A percentile compares a stretch with the other conserved stretches of the same genome.
These are phyloP conservation scores for Anticlea derivata DNA, from an alignment of 2,888 invertebrate genomes.

Conservation along the genomic window DNA sequence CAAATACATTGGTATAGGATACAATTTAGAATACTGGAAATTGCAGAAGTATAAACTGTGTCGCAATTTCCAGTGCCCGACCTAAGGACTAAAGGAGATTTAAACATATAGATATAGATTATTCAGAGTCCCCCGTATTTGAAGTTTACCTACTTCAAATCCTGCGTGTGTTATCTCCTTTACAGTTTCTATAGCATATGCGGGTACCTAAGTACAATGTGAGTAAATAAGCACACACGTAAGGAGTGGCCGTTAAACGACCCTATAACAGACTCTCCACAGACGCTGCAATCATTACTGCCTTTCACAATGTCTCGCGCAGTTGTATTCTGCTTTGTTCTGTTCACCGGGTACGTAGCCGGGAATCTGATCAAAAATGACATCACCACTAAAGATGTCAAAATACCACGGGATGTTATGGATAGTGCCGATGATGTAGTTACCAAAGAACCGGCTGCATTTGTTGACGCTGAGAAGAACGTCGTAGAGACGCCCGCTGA, in stretches of 20 bases:
- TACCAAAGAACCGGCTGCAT: background rate
- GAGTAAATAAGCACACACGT: constrained; percentile 9
- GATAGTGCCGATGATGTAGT: background rate
- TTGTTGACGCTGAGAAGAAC: constrained; percentile 29
- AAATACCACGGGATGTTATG: constrained; percentile 25
- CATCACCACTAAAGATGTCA: constrained; percentile 33
- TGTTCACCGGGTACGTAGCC: constrained; percentile 42
- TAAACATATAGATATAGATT: no score
- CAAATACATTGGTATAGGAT: no score
- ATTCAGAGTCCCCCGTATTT: constrained; percentile 1
- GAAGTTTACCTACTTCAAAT: constrained; percentile 9
- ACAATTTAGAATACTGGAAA: no score
- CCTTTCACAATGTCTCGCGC: constrained; percentile 36
- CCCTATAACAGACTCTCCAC: constrained; percentile 29
- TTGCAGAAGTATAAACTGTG: no score
- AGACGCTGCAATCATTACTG: constrained; percentile 21
- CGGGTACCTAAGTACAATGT: constrained; percentile 25
- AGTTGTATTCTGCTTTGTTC: constrained; percentile 36
- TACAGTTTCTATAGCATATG: constrained; percentile 21
- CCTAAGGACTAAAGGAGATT: no score
- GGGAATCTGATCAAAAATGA: constrained; percentile 48
- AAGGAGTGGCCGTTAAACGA: constrained; percentile 16
- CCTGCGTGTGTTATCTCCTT: constrained; percentile 24
- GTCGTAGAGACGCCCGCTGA: constrained; percentile 33
- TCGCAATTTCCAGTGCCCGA: no score